Evolutionary conservation across 2,888 invertebrate genomes (phyloP), one percentile per base, ranked within the genome.

Genomic region (Drosophila helvetica): DNA sequence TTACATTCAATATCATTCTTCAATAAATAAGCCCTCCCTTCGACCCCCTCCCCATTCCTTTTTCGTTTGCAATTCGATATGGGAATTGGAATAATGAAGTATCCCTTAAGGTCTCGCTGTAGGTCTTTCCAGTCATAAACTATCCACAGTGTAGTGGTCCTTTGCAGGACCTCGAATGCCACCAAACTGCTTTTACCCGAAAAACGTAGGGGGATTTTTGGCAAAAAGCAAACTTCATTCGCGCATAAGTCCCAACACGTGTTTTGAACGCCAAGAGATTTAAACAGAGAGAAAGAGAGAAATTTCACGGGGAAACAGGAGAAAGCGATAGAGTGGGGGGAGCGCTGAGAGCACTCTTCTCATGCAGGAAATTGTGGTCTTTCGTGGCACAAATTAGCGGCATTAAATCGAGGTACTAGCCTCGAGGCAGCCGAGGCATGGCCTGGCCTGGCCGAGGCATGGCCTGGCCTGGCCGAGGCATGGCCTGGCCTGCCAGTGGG

Each of bases 361-460:
- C 66, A 59, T 55, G 71, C 30, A 59, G 59, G 58, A 63, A 78
- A 75, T 67, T 65, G 48, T 18, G 66, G 58, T 66, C 81, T 56
- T 71, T 68, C 52, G 62, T 56, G 50, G 60, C 54, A 65, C 84
- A 76, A 82, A 83, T 86, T 80, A 78, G 69, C 71, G 63, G 69
- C 66, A 77, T 83, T 80, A 69, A 59, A 46, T 42, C 33, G 50
- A 42, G 46, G 48, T 48, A 22, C 22, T 22, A 18, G 17, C 46
- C 46, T 30, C 22, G 7, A 17, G 22, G 4, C n/a, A n/a, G 56
- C n/a, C n/a, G 17, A 2, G 18, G 19, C 27, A 27, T 56, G 43
- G 51, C 8, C 25, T 38, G 65, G 43, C 19, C 8, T 7, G 18
- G 27, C 27, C 27, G n/a, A n/a, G n/a, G n/a, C n/a, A n/a, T 50